Evolutionary conservation across 1,140 invertebrate species (phyloP).

Genomic region (Anastrepha ludens): DNA sequence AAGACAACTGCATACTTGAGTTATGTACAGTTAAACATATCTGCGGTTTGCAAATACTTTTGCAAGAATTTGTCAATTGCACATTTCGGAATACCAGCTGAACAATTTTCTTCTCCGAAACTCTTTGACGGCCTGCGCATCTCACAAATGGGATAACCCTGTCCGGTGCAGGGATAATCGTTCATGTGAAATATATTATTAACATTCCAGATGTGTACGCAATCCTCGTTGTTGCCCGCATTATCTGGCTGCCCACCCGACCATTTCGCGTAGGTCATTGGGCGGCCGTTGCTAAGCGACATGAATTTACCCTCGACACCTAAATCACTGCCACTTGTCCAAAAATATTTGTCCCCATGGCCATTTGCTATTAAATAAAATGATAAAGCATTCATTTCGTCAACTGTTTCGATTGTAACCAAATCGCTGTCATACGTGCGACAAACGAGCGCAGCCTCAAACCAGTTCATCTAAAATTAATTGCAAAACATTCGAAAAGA

Average conservation of each 20-base stretch:
- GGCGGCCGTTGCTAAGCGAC: constrained; percentile 61
- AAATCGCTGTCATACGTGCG: constrained; percentile 43
- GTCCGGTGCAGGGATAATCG: not conserved
- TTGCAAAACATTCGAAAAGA: too few species aligned
- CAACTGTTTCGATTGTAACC: not conserved
- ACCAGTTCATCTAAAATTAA: constrained; percentile 35
- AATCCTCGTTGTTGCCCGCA: constrained; percentile 68
- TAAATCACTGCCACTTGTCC: constrained; percentile 61
- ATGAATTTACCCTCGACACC: constrained; percentile 54
- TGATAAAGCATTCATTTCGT: constrained; percentile 42
- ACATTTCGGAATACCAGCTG: not conserved
- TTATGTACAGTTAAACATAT: not conserved
- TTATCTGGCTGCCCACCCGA: constrained; percentile 66
- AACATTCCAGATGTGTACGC: constrained; percentile 62
- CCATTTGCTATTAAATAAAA: not conserved
- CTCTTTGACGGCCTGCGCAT: not conserved
- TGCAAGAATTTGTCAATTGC: not conserved
- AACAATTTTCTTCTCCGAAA: not conserved
- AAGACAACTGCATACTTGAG: too few species aligned
- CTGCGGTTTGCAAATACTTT: not conserved
- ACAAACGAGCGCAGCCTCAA: constrained; percentile 35
- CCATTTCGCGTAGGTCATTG: constrained; percentile 66
- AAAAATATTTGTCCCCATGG: constrained; percentile 49
- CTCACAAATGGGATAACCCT: not conserved
- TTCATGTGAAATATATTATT: constrained; percentile 58